Base-by-base conservation (phyloP, 2,113 vertebrate genomes). In the Trichechus manatus region DNA sequence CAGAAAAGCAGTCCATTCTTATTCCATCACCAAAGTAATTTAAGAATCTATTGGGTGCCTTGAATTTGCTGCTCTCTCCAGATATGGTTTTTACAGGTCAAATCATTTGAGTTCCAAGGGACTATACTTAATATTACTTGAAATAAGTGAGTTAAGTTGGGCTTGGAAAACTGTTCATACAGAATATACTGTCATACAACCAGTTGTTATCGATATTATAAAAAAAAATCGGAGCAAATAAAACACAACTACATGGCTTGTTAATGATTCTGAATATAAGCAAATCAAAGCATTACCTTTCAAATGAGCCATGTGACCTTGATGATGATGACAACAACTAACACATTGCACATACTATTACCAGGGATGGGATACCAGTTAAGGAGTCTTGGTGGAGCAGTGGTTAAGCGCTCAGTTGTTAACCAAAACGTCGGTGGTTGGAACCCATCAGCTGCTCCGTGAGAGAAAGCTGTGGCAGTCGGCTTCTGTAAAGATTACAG, bases 61-160 rank as follows among this genome's bases (percentile, higher is more conserved):
- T 6, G 53, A 42, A 63, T 44, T 13, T 11, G 64, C 64, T 36
- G 77, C 78, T 81, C 33, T 47, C 77, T 83, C 75, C 66, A 39
- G 82, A 47, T 2, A 14, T 13, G 50, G 29, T 50, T 81, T 59
- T 81, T 19, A 68, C 47, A 84, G 87, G 96, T 74, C 61, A 83
- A 19, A 92, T 68, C 44, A 22, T 10, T 82, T 87, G 20, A 87
- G 47, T 36, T 84, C 39, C 23, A 56, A 74, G 50, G 74, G 31
- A 80, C 61, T 84, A 1, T 6, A 31, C 1, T 44, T 79, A 89
- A 29, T 15, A 53, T 17, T 33, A 66, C 33, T 84, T 83, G 74
- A 93, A 89, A 92, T 36, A 77, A 81, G 39, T 78, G 94, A 80
- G 33, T 61, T 72, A 66, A 80, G 81, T 4, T 25, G n/a, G 29